phyloP scores from a whole-genome alignment of 2,888 invertebrate species.

The Mesochorus sp. region DNA sequence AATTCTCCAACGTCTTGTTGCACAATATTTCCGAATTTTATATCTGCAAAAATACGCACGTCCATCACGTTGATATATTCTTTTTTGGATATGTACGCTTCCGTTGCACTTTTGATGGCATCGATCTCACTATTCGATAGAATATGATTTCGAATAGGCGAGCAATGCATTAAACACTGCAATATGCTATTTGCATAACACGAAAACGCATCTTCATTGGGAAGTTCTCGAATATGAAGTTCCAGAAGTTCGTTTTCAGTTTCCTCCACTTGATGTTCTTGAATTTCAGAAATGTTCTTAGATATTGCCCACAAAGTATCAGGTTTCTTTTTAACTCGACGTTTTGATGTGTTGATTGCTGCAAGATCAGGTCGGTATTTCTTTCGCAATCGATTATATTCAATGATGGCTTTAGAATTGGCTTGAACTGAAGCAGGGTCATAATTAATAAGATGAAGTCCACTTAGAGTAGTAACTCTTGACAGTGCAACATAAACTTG shows the following conservation, averaged over 20 bases:
- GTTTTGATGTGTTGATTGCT: background rate
- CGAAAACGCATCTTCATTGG: slow-evolving; percentile 36
- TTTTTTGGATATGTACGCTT: background rate
- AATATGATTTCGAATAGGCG: slow-evolving; percentile 2
- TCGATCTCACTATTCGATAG: background rate
- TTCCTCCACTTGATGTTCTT: slow-evolving; percentile 1
- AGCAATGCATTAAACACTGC: slow-evolving; percentile 36
- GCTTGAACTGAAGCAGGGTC: slow-evolving; percentile 61
- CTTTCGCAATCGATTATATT: slow-evolving; percentile 64
- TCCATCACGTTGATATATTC: background rate
- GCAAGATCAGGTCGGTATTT: slow-evolving; percentile 46
- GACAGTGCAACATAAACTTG: slow-evolving; percentile 68
- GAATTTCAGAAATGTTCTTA: slow-evolving; percentile 3
- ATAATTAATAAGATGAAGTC: slow-evolving; percentile 66
- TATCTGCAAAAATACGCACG: too few species aligned
- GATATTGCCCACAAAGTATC: slow-evolving; percentile 25
- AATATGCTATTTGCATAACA: slow-evolving; percentile 39
- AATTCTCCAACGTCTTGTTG: slow-evolving; percentile 48
- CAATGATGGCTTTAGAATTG: slow-evolving; percentile 56
- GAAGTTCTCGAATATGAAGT: slow-evolving; percentile 23
- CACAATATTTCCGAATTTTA: background rate
- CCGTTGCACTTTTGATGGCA: background rate
- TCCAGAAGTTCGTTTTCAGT: too few species aligned
- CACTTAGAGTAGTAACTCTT: slow-evolving; percentile 59
- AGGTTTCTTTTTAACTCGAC: slow-evolving; percentile 8